Conservation (phyloP, 2,113 vertebrate genomes). For the Polypterus senegalus region DNA sequence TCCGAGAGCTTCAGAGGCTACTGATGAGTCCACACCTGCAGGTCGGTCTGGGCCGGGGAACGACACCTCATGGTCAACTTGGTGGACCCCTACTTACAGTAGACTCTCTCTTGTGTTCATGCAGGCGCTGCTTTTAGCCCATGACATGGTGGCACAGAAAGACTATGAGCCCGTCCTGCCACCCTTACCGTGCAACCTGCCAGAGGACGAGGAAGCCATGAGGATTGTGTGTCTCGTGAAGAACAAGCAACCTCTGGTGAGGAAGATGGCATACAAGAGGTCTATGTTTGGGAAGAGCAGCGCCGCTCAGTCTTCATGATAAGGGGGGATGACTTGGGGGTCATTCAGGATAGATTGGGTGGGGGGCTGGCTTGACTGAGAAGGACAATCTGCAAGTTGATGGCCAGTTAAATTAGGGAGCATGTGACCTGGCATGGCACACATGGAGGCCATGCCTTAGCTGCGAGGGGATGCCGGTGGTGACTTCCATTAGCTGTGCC, state of each 20-base stretch:
- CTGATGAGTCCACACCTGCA: slow-evolving; percentile 68
- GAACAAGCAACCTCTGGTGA: slow-evolving; percentile 92
- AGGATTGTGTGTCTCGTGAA: slow-evolving; percentile 88
- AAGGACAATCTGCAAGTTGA: no score
- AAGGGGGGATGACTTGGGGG: no score
- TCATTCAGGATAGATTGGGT: no score
- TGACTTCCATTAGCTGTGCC: no score
- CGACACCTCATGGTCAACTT: not conserved
- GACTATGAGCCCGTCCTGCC: slow-evolving; percentile 80
- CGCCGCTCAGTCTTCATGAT: no score
- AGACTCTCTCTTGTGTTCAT: slow-evolving; percentile 2
- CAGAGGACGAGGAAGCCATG: slow-evolving; percentile 81
- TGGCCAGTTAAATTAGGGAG: no score
- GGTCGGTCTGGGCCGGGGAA: slow-evolving; percentile 36
- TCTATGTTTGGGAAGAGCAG: no score
- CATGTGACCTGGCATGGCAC: no score
- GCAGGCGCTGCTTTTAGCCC: slow-evolving; percentile 79
- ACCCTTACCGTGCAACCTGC: slow-evolving; percentile 71
- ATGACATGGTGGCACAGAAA: slow-evolving; percentile 81
- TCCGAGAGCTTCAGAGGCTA: slow-evolving; percentile 62
- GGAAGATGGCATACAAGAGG: slow-evolving; percentile 13
- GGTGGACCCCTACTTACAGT: not conserved
- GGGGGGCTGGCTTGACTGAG: no score
- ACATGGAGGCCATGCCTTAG: no score
- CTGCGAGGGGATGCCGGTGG: no score